phyloP scores from a whole-genome alignment of 1,140 invertebrate species.

The Hycleus cichorii region DNA sequence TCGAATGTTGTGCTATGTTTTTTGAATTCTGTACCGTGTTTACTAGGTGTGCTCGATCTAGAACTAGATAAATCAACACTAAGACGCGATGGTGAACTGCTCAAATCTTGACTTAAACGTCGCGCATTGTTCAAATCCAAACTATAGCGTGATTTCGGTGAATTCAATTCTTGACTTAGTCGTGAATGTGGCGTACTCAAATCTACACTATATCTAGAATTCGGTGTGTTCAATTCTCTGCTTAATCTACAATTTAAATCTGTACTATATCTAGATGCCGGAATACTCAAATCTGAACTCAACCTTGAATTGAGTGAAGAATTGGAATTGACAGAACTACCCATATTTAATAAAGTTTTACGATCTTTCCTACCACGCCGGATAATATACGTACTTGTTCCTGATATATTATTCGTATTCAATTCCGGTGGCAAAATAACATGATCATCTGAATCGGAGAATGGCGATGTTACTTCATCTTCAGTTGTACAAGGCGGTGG shows the following conservation, averaged over 20 bases:
- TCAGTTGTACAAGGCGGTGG: conserved; percentile 57
- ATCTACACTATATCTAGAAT: conserved; percentile 54
- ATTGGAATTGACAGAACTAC: conserved; percentile 42
- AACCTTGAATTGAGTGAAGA: conserved; percentile 51
- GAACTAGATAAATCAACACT: conserved; percentile 31
- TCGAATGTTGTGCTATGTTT: conserved; percentile 71
- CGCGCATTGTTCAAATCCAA: conserved; percentile 52
- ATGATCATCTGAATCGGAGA: conserved; percentile 56
- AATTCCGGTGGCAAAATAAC: conserved; percentile 42
- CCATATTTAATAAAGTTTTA: conserved; percentile 38
- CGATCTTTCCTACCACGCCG: conserved; percentile 55
- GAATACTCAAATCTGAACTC: conserved; percentile 51
- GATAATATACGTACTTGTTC: conserved; percentile 66
- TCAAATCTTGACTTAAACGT: conserved; percentile 44
- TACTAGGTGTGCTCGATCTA: conserved; percentile 32
- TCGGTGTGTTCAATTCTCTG: conserved; percentile 50
- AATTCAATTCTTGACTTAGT: conserved; percentile 50
- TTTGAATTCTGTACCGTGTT: conserved; percentile 51
- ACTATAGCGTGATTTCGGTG: conserved; percentile 50
- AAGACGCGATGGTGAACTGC: conserved; percentile 29
- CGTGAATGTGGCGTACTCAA: conserved; percentile 47
- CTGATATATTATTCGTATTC: conserved; percentile 49
- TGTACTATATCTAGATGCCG: conserved; percentile 48
- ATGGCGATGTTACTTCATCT: conserved; percentile 57
- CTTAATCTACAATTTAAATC: conserved; percentile 50